These are phyloP conservation scores for Conus betulinus DNA, from an alignment of 1,140 invertebrate species.

Conservation along the genomic window DNA sequence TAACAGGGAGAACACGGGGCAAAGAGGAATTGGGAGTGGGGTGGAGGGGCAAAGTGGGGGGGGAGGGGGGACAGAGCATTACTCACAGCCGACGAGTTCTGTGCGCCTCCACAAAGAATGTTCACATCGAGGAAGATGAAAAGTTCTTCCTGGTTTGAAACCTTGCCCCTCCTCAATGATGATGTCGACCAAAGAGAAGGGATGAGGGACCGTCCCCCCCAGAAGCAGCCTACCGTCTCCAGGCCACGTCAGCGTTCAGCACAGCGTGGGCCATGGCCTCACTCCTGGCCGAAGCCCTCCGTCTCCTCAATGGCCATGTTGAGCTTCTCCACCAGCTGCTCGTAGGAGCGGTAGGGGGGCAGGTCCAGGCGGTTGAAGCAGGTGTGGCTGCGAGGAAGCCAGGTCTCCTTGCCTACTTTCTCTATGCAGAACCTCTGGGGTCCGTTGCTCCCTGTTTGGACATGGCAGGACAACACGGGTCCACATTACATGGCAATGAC, in stretches of 20 bases:
- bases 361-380: constrained; percentile 97
- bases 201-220: neutral
- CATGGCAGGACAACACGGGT: neutral
- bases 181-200: neutral
- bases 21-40: neutral
- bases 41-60: neutral
- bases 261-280: neutral
- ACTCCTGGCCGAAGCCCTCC: constrained; percentile 99
- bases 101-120: no score
- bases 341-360: constrained; percentile 97
- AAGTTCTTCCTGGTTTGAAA: neutral
- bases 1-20: no score
- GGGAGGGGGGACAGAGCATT: no score
- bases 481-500: no score
- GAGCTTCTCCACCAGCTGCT: constrained; percentile 96
- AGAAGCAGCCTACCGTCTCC: no score
- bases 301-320: constrained; percentile 99
- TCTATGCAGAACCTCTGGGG: constrained; percentile 99
- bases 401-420: constrained; percentile 99
- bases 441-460: constrained; percentile 89
- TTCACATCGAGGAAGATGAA: neutral
- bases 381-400: constrained; percentile 96
- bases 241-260: no score
- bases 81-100: no score
- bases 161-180: no score